Evolutionary conservation across 2,113 vertebrate species (phyloP).

Genomic region (Rissa tridactyla): DNA sequence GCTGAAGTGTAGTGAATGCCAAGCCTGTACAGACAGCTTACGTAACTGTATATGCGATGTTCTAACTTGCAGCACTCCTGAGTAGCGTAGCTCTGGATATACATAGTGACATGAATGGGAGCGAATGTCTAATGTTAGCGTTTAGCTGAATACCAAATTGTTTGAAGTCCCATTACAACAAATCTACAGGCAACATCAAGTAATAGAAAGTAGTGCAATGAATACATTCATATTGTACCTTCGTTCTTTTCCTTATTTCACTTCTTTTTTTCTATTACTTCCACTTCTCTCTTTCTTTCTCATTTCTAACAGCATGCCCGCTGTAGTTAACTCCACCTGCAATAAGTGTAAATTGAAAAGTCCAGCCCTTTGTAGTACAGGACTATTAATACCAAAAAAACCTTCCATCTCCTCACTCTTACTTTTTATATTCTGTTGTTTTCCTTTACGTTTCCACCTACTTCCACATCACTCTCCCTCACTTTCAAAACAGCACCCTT

Average conservation of each 20-base stretch:
- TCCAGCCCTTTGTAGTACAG: neutral
- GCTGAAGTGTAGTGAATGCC: neutral
- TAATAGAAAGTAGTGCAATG: neutral
- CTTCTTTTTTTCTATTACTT: neutral
- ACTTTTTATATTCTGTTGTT: neutral
- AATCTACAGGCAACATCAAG: neutral
- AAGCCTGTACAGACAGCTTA: conserved; percentile 24
- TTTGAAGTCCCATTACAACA: neutral
- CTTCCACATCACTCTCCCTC: neutral
- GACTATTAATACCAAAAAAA: neutral
- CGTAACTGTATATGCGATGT: neutral
- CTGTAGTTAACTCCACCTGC: neutral
- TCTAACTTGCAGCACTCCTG: neutral
- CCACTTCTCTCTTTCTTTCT: neutral
- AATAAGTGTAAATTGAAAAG: neutral
- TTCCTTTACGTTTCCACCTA: neutral
- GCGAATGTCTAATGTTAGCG: neutral
- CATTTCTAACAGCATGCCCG: neutral
- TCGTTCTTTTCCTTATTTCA: neutral
- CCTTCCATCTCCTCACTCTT: neutral
- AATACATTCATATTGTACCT: neutral
- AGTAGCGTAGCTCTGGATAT: neutral
- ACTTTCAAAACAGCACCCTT: neutral
- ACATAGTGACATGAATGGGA: neutral
- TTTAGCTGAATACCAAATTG: neutral